Evolutionary conservation across 2,888 invertebrate genomes (phyloP).

Genomic region (Caenorhabditis drosophilae): DNA sequence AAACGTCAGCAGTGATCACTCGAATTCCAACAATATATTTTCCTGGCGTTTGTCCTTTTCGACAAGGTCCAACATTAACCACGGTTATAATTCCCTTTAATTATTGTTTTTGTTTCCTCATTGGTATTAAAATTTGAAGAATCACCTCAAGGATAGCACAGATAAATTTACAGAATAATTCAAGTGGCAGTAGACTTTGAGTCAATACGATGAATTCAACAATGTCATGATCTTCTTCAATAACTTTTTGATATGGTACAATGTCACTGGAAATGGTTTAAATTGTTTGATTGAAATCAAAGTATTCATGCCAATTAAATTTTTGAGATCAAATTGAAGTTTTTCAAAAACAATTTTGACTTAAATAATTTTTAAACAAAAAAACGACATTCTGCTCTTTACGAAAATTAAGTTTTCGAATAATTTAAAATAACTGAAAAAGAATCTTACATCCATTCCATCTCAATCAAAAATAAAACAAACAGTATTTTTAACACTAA

Average conservation of each 20-base stretch:
- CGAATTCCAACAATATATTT: conserved; percentile 59
- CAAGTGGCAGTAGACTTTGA: conserved; percentile 66
- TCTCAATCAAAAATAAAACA: conserved; percentile 53
- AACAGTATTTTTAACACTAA: conserved; percentile 58
- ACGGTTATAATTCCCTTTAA: conserved; percentile 44
- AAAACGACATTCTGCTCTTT: background rate
- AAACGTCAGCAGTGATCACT: conserved; percentile 53
- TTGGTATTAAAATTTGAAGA: conserved; percentile 1
- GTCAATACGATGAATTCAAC: conserved; percentile 63
- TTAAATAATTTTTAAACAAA: background rate
- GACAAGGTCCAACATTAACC: conserved; percentile 27
- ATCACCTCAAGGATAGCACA: conserved; percentile 56
- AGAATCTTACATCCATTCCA: conserved; percentile 52
- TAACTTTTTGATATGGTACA: conserved; percentile 48
- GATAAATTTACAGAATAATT: conserved; percentile 56
- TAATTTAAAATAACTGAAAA: background rate
- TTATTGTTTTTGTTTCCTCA: background rate
- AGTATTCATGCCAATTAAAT: too few species aligned
- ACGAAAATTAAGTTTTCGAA: background rate
- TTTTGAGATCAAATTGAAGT: background rate
- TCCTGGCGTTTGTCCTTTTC: conserved; percentile 62
- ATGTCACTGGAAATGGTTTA: conserved; percentile 58
- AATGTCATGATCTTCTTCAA: conserved; percentile 58
- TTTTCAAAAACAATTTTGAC: background rate
- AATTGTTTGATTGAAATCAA: background rate